Evolutionary conservation across 2,113 vertebrate species (phyloP).

Genomic region (Elgaria multicarinata): DNA sequence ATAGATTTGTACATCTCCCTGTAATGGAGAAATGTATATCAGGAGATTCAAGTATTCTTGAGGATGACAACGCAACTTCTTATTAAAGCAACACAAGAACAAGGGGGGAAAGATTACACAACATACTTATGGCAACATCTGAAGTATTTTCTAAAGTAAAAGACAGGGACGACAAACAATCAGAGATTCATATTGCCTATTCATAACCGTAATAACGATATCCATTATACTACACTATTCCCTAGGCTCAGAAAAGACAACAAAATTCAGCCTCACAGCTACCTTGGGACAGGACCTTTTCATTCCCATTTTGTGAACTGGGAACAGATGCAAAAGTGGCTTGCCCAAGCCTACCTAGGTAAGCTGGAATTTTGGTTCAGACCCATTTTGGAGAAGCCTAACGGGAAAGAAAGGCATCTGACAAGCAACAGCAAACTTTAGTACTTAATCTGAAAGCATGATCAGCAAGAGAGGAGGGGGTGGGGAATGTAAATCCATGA

Average conservation of each 20-base stretch:
- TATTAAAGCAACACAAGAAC: background rate
- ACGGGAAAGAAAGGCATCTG: background rate
- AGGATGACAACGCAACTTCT: background rate
- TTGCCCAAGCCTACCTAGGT: background rate
- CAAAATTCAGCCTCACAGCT: background rate
- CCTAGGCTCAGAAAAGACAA: background rate
- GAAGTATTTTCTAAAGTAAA: background rate
- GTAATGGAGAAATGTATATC: background rate
- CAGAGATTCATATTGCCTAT: background rate
- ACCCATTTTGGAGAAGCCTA: background rate
- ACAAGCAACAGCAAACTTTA: background rate
- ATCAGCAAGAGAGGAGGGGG: background rate
- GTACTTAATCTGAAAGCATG: background rate
- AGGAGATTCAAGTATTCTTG: background rate
- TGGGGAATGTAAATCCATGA: background rate
- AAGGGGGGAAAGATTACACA: background rate
- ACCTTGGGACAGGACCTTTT: background rate
- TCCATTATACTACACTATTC: background rate
- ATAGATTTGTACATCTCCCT: rapidly evolving
- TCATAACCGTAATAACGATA: background rate
- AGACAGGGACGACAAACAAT: background rate
- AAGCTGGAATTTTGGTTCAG: background rate
- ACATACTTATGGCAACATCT: background rate
- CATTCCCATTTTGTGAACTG: background rate
- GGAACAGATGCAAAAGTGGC: background rate